phyloP scores from a whole-genome alignment of 2,113 vertebrate species.

The Xenopus laevis region DNA sequence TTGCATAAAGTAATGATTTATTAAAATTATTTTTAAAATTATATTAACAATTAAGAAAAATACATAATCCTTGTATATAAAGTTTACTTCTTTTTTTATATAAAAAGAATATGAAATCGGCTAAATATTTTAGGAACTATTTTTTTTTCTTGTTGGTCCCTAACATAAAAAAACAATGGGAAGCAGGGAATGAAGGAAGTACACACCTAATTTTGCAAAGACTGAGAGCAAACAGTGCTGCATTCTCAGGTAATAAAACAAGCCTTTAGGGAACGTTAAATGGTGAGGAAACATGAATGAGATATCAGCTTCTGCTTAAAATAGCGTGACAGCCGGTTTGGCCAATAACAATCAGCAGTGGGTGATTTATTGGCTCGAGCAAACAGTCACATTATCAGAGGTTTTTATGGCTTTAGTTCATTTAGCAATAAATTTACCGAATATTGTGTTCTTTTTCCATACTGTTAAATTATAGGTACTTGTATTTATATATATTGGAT shows the following conservation, averaged over 20 bases:
- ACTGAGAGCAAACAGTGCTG: constrained; percentile 10
- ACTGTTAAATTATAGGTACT: too few relatives aligned
- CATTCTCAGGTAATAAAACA: constrained; percentile 23
- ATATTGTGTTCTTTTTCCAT: too few relatives aligned
- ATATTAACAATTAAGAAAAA: too few relatives aligned
- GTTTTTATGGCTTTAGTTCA: too few relatives aligned
- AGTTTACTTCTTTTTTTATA: too few relatives aligned
- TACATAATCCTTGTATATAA: too few relatives aligned
- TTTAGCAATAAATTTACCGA: too few relatives aligned
- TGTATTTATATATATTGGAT: too few relatives aligned
- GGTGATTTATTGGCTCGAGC: neutral
- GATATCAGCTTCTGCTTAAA: constrained; percentile 24
- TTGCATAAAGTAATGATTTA: too few relatives aligned
- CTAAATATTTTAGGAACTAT: neutral
- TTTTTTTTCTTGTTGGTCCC: constrained; percentile 1
- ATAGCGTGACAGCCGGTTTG: constrained; percentile 2
- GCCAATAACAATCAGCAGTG: neutral
- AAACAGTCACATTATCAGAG: too few relatives aligned
- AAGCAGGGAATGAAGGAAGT: constrained; percentile 7
- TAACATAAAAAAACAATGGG: constrained; percentile 2
- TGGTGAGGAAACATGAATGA: neutral
- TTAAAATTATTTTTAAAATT: too few relatives aligned
- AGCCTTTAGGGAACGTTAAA: constrained; percentile 10
- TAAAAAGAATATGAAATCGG: too few relatives aligned
- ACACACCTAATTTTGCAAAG: constrained; percentile 26